Conservation (phyloP, 23 tunicate genomes). For the Styela plicata region DNA sequence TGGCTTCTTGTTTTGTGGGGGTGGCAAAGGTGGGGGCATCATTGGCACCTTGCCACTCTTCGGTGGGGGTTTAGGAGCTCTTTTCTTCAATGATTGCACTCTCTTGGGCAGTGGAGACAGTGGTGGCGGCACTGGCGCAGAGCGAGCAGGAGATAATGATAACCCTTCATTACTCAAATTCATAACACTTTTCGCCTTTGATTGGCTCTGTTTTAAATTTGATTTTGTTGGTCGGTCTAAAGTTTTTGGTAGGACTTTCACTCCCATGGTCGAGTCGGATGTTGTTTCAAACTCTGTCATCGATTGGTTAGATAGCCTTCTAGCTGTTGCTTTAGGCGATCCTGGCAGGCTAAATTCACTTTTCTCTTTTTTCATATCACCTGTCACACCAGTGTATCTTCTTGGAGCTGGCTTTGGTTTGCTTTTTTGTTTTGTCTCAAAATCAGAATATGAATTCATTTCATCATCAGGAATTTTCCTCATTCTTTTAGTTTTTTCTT, state of each 20-base stretch:
- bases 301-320: neutral
- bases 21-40: slow-evolving; percentile 13
- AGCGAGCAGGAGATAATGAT: slow-evolving; percentile 13
- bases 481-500: too few species aligned
- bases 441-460: neutral
- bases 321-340: neutral
- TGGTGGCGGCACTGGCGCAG: slow-evolving; percentile 12
- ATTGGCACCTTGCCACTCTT: neutral
- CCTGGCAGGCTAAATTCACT: neutral
- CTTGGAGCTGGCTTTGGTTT: slow-evolving; percentile 23
- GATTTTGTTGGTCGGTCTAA: neutral
- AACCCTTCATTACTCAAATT: slow-evolving; percentile 6
- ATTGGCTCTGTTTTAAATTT: neutral
- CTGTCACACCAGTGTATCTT: neutral
- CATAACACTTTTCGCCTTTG: neutral
- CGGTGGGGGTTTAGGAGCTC: slow-evolving; percentile 8
- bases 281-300: neutral
- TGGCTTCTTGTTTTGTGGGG: slow-evolving; percentile 14
- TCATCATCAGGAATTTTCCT: neutral
- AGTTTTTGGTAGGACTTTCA: neutral
- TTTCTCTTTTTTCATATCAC: neutral
- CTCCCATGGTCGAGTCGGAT: neutral
- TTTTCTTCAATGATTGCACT: slow-evolving; percentile 17
- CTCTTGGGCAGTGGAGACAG: neutral
- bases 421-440: neutral